These are phyloP conservation scores for Laodelphax striatellus DNA, from an alignment of 1,140 invertebrate species.

Conservation along the genomic window DNA sequence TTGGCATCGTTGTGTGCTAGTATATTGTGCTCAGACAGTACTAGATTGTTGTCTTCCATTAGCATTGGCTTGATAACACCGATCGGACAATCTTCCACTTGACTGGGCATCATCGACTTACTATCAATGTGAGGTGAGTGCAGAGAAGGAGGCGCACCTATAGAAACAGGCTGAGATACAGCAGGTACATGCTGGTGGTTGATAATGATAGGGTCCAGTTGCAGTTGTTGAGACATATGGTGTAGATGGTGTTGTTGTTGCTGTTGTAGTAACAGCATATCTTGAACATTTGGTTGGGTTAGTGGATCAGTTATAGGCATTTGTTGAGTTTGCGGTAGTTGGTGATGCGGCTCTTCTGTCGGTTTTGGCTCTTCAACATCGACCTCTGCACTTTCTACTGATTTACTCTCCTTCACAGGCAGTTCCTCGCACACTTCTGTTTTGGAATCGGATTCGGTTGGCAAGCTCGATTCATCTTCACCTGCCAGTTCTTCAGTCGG, in stretches of 20 bases:
- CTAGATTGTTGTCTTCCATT: slow-evolving; percentile 2
- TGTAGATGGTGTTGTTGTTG: neutral
- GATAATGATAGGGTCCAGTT: too few relatives aligned
- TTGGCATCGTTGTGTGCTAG: slow-evolving; percentile 4
- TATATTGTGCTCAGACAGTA: too few relatives aligned
- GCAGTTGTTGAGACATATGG: neutral
- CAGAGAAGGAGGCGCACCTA: too few relatives aligned
- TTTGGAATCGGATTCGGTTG: too few relatives aligned
- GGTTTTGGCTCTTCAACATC: slow-evolving; percentile 10
- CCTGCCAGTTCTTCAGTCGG: too few relatives aligned
- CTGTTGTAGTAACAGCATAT: slow-evolving; percentile 1
- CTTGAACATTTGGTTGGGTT: neutral
- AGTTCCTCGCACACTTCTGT: too few relatives aligned
- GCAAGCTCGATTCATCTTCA: too few relatives aligned
- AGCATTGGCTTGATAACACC: slow-evolving; percentile 14
- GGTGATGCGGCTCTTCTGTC: neutral
- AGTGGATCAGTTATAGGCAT: neutral
- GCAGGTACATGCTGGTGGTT: too few relatives aligned
- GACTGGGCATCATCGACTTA: too few relatives aligned
- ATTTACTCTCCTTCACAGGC: neutral
- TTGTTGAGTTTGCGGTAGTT: neutral
- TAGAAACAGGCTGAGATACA: too few relatives aligned
- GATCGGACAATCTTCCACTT: slow-evolving; percentile 4
- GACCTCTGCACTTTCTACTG: slow-evolving; percentile 6
- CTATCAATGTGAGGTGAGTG: too few relatives aligned